Percentiles rank a stretch among this genome's conserved stretches.
These are phyloP conservation scores for Aradophagus sp. DNA, from an alignment of 1,140 invertebrate genomes.

Conservation along the genomic window DNA sequence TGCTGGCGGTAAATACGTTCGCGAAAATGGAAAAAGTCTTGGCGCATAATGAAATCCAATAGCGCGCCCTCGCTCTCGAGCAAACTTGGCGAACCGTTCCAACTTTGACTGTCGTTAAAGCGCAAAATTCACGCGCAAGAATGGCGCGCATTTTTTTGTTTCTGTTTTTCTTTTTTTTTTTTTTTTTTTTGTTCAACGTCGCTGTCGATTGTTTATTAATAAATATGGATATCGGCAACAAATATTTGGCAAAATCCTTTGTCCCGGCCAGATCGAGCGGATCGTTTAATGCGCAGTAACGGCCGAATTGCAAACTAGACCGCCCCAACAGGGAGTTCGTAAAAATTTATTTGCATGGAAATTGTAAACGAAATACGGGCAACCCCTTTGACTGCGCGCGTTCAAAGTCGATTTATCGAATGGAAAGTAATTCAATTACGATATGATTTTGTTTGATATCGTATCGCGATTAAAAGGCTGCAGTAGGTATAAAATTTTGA, in stretches of 20 bases:
- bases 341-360: conserved; percentile 37
- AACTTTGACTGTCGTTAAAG: no score
- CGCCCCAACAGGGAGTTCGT: background rate
- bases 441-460: no score
- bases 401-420: conserved; percentile 25
- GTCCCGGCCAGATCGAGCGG: background rate
- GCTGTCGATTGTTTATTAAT: conserved; percentile 23
- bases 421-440: no score
- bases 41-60: no score
- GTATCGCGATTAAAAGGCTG: no score
- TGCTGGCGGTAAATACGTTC: conserved; percentile 36
- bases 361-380: conserved; percentile 30
- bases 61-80: no score
- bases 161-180: no score
- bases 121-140: no score
- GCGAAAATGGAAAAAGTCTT: conserved; percentile 43
- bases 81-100: no score
- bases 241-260: conserved; percentile 14
- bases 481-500: no score
- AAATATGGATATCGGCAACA: conserved; percentile 26
- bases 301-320: conserved; percentile 3
- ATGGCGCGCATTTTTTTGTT: no score
- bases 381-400: conserved; percentile 22
- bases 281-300: conserved; percentile 18
- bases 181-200: no score